Evolutionary conservation across 2,797 vertebrate species (phyloP), one percentile per base, ranked within the genome.

Genomic region (Eutrigla gurnardus): DNA sequence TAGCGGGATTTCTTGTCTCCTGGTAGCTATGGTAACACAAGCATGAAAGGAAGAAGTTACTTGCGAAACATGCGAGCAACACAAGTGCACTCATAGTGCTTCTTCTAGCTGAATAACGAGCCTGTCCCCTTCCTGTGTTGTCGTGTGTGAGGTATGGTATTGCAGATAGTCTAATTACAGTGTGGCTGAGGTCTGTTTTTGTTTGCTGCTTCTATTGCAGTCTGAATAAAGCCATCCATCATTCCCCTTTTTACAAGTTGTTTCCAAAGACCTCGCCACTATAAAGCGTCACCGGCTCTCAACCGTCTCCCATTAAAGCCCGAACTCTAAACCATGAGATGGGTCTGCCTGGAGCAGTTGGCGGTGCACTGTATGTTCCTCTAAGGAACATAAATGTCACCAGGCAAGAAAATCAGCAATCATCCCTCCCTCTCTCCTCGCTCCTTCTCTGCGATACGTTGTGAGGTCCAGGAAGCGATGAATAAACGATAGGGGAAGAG

Each of bases 301-400:
- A 66, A 80, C 82, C 78, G 80, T 81, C 68, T 85, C 67, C 75
- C 50, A 80, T 85, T 84, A 83, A 88, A 82, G 65, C 54, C 7
- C 73, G 75, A 63, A 85, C 60, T 79, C 52, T 52, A 62, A 73
- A 75, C 57, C 82, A 57, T 67, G 65, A 65, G 72, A 63, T 46
- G 39, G 52, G 46, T n/a, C 57, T 52, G 74, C 82, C 68, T 70
- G 68, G 65, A 83, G 84, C 85, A 60, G n/a, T 76, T 71, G 65
- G 72, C 69, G 65, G 9, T 18, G 12, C 13, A 10, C 43, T 73
- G 67, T 59, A 59, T 83, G 77, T 78, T 89, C 75, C 75, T 85
- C 80, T 40, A 59, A 81, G 80, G 73, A 87, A 67, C 78, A 68
- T 35, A 86, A 91, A 86, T 88, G 85, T 86, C 88, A 87, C 69